phyloP scores from a whole-genome alignment of 2,797 vertebrate species.

The Steatocranus sp. region DNA sequence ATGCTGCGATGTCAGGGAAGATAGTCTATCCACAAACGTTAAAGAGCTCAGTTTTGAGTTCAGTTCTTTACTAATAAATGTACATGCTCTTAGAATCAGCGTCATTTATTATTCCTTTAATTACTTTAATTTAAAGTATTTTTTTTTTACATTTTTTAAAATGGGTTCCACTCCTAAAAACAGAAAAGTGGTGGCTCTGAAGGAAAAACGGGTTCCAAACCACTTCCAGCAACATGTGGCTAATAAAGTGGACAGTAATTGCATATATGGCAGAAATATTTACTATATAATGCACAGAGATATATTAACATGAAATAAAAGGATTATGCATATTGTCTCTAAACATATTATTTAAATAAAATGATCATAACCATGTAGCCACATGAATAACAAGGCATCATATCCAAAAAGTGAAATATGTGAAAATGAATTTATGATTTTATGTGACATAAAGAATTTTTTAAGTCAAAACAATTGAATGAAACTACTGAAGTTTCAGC shows the following conservation, averaged over 20 bases:
- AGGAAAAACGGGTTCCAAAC: not conserved
- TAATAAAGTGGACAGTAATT: not conserved
- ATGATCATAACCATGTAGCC: not conserved
- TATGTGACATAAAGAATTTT: not conserved
- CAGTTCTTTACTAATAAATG: not conserved
- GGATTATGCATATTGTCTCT: not conserved
- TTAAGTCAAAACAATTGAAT: not conserved
- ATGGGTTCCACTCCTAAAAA: not conserved
- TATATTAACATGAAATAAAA: not conserved
- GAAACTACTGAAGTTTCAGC: not conserved
- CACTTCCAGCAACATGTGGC: not conserved
- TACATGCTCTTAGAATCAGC: not conserved
- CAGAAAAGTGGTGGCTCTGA: not conserved
- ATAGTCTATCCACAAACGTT: not conserved
- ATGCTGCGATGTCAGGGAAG: conserved; percentile 8
- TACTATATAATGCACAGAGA: not conserved
- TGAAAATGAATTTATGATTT: not conserved
- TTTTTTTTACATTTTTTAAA: not conserved
- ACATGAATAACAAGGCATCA: not conserved
- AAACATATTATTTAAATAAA: not conserved
- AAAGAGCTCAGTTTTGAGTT: not conserved
- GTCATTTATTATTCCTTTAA: not conserved
- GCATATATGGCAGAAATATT: not conserved
- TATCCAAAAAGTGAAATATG: not conserved
- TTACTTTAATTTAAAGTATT: not conserved